Conservation (phyloP, 2,113 vertebrate genomes). For the Pipa parva region DNA sequence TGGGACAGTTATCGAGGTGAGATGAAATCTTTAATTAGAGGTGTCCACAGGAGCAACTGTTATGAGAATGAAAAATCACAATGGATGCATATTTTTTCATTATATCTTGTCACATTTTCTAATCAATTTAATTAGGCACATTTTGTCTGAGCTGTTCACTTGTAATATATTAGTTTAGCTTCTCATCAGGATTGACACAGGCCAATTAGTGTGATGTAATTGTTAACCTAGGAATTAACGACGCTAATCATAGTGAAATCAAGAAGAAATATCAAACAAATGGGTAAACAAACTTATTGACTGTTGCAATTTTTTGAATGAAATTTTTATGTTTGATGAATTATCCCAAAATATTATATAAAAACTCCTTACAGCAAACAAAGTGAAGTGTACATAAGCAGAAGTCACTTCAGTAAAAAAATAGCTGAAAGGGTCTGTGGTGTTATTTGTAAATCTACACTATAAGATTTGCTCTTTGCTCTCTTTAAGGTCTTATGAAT, state of each 20-base stretch:
- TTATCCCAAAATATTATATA: no score
- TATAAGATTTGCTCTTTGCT: no score
- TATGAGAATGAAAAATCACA: slow-evolving; percentile 44
- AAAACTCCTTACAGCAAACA: no score
- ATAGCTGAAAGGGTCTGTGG: no score
- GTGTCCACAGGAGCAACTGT: slow-evolving; percentile 32
- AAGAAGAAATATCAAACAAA: slow-evolving; percentile 17
- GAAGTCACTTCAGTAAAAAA: no score
- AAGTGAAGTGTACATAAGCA: no score
- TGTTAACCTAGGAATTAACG: slow-evolving; percentile 69
- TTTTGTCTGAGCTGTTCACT: slow-evolving; percentile 81
- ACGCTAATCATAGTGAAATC: slow-evolving; percentile 15
- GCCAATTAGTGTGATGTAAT: slow-evolving; percentile 88
- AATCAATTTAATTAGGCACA: slow-evolving; percentile 85
- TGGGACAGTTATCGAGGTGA: slow-evolving; percentile 15
- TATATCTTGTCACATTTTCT: slow-evolving; percentile 55
- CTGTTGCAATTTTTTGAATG: not conserved
- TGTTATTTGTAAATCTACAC: no score
- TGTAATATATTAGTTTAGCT: slow-evolving; percentile 82
- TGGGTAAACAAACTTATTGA: not conserved
- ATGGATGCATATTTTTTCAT: slow-evolving; percentile 45
- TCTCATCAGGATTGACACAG: slow-evolving; percentile 81
- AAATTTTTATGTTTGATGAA: no score
- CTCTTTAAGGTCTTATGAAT: no score
- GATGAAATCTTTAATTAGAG: slow-evolving; percentile 40